Conservation (phyloP, 2,888 invertebrate species). For the Drosophila buzzatii region DNA sequence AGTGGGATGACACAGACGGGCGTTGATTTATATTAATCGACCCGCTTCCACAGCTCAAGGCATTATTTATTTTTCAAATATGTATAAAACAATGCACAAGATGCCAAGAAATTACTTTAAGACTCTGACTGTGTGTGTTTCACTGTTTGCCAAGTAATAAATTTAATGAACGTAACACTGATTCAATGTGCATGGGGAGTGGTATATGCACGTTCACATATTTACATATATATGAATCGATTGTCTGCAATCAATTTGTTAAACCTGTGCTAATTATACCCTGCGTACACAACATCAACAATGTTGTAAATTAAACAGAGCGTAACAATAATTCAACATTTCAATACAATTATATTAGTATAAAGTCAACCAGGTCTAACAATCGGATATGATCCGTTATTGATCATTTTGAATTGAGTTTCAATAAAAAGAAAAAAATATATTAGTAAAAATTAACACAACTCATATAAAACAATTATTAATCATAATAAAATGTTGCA, state of each 20-base stretch:
- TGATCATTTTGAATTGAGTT: no score
- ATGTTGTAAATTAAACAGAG: not conserved
- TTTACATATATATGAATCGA: not conserved
- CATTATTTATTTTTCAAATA: constrained; percentile 67
- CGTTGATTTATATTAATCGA: constrained; percentile 78
- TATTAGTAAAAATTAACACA: no score
- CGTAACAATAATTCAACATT: not conserved
- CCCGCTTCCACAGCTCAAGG: constrained; percentile 62
- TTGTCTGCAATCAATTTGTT: constrained; percentile 31
- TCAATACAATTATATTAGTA: not conserved
- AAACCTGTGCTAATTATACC: constrained; percentile 47
- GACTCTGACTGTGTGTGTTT: not conserved
- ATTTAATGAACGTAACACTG: constrained; percentile 49
- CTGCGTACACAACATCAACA: not conserved
- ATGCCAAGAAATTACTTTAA: constrained; percentile 33
- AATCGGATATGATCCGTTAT: no score
- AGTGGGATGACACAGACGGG: constrained; percentile 65
- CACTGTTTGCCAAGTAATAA: constrained; percentile 59
- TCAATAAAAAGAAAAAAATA: not conserved
- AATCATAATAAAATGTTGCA: no score
- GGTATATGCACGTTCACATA: not conserved
- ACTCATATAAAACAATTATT: no score
- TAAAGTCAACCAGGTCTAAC: no score
- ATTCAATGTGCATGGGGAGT: constrained; percentile 17
- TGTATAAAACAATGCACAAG: constrained; percentile 58